These are phyloP conservation scores for Spodoptera frugiperda DNA, from an alignment of 1,140 invertebrate species.

Conservation along the genomic window DNA sequence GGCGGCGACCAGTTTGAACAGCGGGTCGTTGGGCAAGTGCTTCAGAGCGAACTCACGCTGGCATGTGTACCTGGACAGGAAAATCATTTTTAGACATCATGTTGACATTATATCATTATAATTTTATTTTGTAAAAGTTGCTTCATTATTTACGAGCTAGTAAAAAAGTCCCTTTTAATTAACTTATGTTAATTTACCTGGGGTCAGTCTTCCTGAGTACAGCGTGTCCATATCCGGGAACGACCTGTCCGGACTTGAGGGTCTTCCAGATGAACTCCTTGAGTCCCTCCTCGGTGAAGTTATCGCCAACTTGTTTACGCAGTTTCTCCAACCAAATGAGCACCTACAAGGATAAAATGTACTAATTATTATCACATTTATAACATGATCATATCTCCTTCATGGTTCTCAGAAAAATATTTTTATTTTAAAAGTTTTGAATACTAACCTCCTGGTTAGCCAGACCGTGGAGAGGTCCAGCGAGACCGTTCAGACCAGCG, in stretches of 20 bases:
- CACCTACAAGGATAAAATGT: slow-evolving; percentile 82
- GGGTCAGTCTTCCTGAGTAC: slow-evolving; percentile 99
- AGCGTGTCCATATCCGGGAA: slow-evolving; percentile 98
- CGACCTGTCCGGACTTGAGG: slow-evolving; percentile 97
- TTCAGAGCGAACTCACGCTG: slow-evolving; percentile 98
- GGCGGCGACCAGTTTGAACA: slow-evolving; percentile 96
- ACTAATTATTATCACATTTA: not conserved
- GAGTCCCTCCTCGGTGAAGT: slow-evolving; percentile 94
- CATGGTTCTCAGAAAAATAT: not conserved
- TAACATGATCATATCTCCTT: not conserved
- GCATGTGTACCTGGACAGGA: slow-evolving; percentile 88
- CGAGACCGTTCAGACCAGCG: slow-evolving; percentile 97
- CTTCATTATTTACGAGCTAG: no score
- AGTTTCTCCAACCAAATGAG: slow-evolving; percentile 95
- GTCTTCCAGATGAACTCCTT: slow-evolving; percentile 98
- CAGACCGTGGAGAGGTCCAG: slow-evolving; percentile 97
- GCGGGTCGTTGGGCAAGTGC: slow-evolving; percentile 96
- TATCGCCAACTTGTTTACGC: slow-evolving; percentile 92
- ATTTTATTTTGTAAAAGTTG: no score
- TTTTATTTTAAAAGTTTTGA: not conserved
- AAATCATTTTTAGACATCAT: not conserved
- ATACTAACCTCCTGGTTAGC: slow-evolving; percentile 95
- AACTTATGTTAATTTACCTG: slow-evolving; percentile 84
- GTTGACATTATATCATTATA: not conserved
- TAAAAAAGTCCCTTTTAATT: no score